Evolutionary conservation across 2,888 invertebrate species (phyloP).

Genomic region (Eupithecia vulgata): DNA sequence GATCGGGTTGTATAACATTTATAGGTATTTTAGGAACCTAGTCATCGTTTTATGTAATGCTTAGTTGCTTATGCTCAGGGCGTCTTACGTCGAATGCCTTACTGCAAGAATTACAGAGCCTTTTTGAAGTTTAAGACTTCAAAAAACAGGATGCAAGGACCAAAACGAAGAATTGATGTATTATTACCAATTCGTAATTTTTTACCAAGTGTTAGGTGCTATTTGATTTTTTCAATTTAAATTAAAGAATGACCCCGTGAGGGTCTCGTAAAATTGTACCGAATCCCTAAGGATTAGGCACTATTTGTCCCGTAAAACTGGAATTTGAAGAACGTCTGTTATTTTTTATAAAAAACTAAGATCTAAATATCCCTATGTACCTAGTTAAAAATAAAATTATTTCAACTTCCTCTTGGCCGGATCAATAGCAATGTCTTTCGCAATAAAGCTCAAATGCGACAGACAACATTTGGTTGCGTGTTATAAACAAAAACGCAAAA

Average conservation of each 20-base stretch:
- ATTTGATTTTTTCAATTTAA: background rate
- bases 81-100: background rate
- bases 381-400: background rate
- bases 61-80: no score
- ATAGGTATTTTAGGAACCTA: background rate
- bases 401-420: background rate
- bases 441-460: background rate
- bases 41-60: background rate
- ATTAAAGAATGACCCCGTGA: background rate
- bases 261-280: background rate
- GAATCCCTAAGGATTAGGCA: background rate
- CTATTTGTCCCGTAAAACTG: background rate
- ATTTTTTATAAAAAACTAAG: no score
- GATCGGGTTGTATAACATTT: slow-evolving; percentile 1
- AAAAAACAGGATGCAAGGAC: background rate
- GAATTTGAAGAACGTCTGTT: no score
- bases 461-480: slow-evolving; percentile 36
- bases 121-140: background rate
- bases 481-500: slow-evolving; percentile 46
- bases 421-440: background rate
- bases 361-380: background rate
- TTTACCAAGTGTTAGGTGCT: background rate
- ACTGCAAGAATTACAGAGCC: background rate
- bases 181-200: background rate
- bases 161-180: background rate